Conservation (phyloP, 1,140 invertebrate species). For the Philotrypesis tridentata region DNA sequence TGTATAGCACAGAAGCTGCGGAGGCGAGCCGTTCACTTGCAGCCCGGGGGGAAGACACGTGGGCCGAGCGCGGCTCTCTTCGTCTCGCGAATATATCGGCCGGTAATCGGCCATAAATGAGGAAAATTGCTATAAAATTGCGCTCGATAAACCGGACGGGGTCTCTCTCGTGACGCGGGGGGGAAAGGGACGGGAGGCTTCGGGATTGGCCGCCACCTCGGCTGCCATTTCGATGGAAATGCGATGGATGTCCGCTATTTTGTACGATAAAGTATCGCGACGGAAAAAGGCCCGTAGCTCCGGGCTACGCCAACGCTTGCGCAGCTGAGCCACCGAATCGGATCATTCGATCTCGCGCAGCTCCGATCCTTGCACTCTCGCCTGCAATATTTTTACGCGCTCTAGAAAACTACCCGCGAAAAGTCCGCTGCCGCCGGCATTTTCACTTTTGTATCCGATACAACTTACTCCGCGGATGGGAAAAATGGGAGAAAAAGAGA, state of each 20-base stretch:
- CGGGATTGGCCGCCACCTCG: conserved; percentile 61
- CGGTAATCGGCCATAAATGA: conserved; percentile 69
- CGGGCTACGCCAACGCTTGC: conserved; percentile 50
- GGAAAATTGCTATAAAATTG: conserved; percentile 74
- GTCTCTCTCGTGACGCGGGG: conserved; percentile 49
- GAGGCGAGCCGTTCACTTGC: not conserved
- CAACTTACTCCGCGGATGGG: not conserved
- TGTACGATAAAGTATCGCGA: conserved; percentile 69
- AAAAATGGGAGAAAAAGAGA: not conserved
- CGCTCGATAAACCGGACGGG: conserved; percentile 61
- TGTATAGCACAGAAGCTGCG: not conserved
- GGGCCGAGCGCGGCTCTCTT: not conserved
- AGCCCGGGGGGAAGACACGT: conserved; percentile 46
- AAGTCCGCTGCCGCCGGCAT: too few species aligned
- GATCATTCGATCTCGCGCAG: not conserved
- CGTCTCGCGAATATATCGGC: conserved; percentile 57
- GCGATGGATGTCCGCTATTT: conserved; percentile 70
- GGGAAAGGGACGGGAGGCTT: too few species aligned
- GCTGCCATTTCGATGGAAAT: conserved; percentile 72
- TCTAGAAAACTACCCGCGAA: too few species aligned
- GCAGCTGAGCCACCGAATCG: not conserved
- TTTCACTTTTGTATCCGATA: not conserved
- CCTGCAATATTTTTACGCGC: too few species aligned
- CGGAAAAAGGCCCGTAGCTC: conserved; percentile 60
- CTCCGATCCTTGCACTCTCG: too few species aligned